Percentiles rank a stretch among this genome's conserved stretches.
Evolutionary conservation across 2,888 invertebrate genomes (phyloP).

Genomic region (Drosophila paranaensis): DNA sequence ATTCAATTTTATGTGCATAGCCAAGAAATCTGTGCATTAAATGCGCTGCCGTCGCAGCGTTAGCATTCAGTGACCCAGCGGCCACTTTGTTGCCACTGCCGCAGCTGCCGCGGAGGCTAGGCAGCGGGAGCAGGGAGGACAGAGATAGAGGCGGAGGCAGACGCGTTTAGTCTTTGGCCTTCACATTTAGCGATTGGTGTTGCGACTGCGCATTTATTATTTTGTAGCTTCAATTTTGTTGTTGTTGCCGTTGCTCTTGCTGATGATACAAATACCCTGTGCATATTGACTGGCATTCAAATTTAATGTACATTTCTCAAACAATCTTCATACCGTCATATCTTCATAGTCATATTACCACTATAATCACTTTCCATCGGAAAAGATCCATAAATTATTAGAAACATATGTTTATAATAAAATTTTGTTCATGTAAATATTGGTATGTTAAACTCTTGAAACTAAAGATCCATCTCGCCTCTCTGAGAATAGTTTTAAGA

Average conservation of each 20-base stretch:
- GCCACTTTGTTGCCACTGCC: constrained; percentile 39
- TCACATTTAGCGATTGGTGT: constrained; percentile 65
- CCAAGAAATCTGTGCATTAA: constrained; percentile 74
- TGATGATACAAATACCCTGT: background rate
- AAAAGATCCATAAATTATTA: too few species aligned
- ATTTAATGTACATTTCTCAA: background rate
- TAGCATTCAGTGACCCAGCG: constrained; percentile 50
- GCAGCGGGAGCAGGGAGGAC: background rate
- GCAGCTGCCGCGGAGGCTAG: constrained; percentile 48
- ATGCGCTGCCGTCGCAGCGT: constrained; percentile 71
- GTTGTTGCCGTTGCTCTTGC: background rate
- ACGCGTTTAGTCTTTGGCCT: constrained; percentile 70
- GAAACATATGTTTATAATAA: too few species aligned
- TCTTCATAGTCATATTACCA: too few species aligned
- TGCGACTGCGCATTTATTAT: constrained; percentile 75
- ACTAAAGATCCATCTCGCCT: too few species aligned
- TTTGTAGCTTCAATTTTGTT: constrained; percentile 12
- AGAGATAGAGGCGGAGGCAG: constrained; percentile 23
- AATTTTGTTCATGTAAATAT: too few species aligned
- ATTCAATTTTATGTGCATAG: constrained; percentile 71
- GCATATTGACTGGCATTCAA: background rate
- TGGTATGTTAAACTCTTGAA: too few species aligned
- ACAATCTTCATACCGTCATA: too few species aligned
- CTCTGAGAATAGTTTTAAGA: too few species aligned
- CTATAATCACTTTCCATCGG: too few species aligned